These are phyloP conservation scores for Drosophila subobscura DNA, from an alignment of 1,140 invertebrate genomes.

Conservation along the genomic window DNA sequence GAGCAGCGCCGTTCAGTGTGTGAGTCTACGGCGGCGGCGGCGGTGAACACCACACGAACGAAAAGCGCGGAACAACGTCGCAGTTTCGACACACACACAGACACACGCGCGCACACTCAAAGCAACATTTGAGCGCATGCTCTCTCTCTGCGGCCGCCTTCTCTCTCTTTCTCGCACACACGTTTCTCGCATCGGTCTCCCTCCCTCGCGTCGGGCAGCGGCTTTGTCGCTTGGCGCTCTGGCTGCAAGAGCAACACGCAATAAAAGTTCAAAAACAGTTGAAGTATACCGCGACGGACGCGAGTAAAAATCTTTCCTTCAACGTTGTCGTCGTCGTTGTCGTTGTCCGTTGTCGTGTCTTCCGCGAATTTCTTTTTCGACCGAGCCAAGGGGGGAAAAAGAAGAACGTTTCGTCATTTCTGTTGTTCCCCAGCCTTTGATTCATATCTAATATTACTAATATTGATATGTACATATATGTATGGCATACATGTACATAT, in stretches of 20 bases:
- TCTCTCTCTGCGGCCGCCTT: background rate
- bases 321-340: constrained; percentile 60
- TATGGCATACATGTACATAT: background rate
- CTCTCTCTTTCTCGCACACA: constrained; percentile 42
- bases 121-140: constrained; percentile 35
- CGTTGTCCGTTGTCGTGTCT: constrained; percentile 53
- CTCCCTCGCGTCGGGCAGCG: constrained; percentile 19
- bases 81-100: constrained; percentile 22
- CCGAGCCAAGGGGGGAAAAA: too few species aligned
- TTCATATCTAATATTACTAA: too few species aligned
- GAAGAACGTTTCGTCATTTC: constrained; percentile 6
- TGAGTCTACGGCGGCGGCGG: constrained; percentile 50
- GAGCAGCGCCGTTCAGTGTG: constrained; percentile 39
- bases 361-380: constrained; percentile 70
- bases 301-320: constrained; percentile 82
- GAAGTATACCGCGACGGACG: constrained; percentile 79
- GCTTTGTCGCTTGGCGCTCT: constrained; percentile 72
- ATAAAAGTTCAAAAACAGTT: constrained; percentile 82
- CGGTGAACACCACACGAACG: constrained; percentile 46
- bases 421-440: constrained; percentile 1
- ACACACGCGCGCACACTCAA: constrained; percentile 16
- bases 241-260: constrained; percentile 68
- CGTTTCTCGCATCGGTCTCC: constrained; percentile 42
- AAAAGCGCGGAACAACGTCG: constrained; percentile 43
- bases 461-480: background rate